phyloP scores from a whole-genome alignment of 2,888 invertebrate species.

The Drosophila fungiperda region DNA sequence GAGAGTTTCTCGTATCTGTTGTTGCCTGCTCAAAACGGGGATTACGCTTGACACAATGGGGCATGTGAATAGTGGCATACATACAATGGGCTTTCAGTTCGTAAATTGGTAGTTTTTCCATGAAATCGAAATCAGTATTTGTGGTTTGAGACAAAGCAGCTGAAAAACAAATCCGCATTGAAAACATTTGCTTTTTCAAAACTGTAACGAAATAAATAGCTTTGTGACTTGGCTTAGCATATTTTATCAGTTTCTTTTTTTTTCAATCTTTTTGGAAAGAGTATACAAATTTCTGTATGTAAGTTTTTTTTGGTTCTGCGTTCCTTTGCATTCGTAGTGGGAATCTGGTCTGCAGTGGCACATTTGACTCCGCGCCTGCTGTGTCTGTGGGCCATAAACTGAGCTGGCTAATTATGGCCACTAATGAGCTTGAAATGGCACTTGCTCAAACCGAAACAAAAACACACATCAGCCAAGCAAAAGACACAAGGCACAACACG shows the following conservation, averaged over 20 bases:
- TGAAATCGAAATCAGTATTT: background rate
- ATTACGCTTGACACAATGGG: conserved; percentile 38
- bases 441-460: conserved; percentile 57
- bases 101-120: background rate
- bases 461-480: conserved; percentile 13
- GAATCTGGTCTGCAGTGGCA: conserved; percentile 26
- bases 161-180: background rate
- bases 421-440: conserved; percentile 81
- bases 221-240: background rate
- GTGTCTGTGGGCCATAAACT: conserved; percentile 76
- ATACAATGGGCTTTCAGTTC: background rate
- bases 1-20: conserved; percentile 14
- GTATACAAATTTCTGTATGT: conserved; percentile 1
- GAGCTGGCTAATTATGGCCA: conserved; percentile 76
- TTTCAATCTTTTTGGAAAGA: background rate
- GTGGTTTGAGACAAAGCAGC: background rate
- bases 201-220: background rate
- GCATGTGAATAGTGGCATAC: background rate
- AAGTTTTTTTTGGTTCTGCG: background rate
- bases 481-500: conserved; percentile 1
- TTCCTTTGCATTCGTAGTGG: conserved; percentile 4
- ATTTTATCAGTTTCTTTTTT: background rate
- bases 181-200: background rate
- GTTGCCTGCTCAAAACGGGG: conserved; percentile 17
- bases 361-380: conserved; percentile 53